A percentile compares a stretch with the other conserved stretches of the same genome.
Conservation (phyloP, 1,140 invertebrate genomes). For the Polypedilum pembai region DNA sequence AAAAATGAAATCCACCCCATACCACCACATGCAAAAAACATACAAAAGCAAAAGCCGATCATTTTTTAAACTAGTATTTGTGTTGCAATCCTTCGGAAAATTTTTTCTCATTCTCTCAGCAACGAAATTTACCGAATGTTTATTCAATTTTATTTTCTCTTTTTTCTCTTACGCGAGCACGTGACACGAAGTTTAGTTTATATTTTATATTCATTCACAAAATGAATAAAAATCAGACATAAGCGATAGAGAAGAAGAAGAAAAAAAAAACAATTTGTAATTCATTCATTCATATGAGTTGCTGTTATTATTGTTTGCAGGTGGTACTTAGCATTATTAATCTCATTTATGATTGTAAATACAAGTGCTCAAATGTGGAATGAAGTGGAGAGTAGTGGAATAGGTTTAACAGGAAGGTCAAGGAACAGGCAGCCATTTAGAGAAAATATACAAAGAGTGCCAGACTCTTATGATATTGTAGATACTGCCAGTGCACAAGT, state of each 20-base stretch:
- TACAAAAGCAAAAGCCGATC: neutral
- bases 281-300: neutral
- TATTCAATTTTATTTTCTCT: neutral
- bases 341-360: conserved; percentile 15
- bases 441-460: conserved; percentile 16
- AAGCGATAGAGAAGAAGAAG: neutral
- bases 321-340: neutral
- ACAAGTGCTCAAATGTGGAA: conserved; percentile 14
- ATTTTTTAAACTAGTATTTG: neutral
- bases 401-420: neutral
- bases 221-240: neutral
- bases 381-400: neutral
- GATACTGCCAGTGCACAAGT: conserved; percentile 50
- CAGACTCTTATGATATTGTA: conserved; percentile 45
- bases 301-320: neutral
- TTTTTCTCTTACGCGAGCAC: neutral
- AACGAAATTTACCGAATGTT: neutral
- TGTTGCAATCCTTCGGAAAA: neutral
- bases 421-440: neutral
- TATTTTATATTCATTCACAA: neutral
- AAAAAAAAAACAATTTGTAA: neutral
- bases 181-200: neutral
- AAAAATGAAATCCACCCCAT: neutral
- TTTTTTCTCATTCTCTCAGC: conserved; percentile 19
- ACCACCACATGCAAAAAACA: neutral